A percentile compares a stretch with the other conserved stretches of the same genome.
These are phyloP conservation scores for Ciconia stormi DNA, from an alignment of 2,113 vertebrate genomes.

Conservation along the genomic window DNA sequence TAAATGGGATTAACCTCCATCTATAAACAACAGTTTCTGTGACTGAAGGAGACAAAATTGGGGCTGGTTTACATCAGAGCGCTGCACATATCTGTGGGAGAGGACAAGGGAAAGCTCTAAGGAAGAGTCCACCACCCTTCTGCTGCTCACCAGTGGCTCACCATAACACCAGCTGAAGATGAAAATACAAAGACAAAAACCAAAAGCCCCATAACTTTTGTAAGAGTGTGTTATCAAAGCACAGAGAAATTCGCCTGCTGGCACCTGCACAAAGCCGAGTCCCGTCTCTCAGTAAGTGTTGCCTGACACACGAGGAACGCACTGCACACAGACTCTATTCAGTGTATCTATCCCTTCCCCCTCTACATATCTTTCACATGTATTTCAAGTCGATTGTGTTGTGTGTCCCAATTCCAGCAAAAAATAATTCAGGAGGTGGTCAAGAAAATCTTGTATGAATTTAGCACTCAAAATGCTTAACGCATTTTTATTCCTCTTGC, in stretches of 20 bases:
- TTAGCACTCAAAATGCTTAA: background rate
- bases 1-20: constrained; percentile 38
- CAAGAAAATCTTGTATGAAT: background rate
- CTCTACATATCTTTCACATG: accelerated
- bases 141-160: accelerated
- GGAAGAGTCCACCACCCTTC: background rate
- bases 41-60: background rate
- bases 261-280: background rate
- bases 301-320: background rate
- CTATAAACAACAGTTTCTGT: constrained; percentile 16
- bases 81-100: background rate
- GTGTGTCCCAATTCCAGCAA: background rate
- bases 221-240: background rate
- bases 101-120: background rate
- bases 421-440: background rate
- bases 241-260: background rate
- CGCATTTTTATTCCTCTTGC: background rate
- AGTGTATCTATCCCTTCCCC: no score
- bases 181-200: background rate
- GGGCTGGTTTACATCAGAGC: constrained; percentile 22
- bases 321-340: background rate
- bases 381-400: background rate
- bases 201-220: background rate
- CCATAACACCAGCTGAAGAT: background rate
- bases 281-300: background rate